phyloP scores from a whole-genome alignment of 2,888 invertebrate genomes.

The Limnephilus rhombicus region DNA sequence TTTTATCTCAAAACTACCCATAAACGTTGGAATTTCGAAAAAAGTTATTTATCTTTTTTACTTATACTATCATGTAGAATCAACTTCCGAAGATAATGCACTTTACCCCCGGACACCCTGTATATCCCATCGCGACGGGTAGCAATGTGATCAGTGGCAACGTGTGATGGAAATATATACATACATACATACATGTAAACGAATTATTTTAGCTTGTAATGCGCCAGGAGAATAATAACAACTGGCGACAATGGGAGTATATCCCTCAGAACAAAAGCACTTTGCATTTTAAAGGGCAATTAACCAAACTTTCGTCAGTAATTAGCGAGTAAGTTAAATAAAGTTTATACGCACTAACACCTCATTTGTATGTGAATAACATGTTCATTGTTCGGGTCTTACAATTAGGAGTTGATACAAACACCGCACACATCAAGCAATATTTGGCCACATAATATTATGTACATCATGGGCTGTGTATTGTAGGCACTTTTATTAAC shows the following conservation, averaged over 20 bases:
- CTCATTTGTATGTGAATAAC: conserved; percentile 18
- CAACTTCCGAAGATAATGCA: too few species aligned
- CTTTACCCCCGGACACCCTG: too few species aligned
- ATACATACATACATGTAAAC: neutral
- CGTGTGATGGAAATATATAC: neutral
- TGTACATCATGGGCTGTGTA: neutral
- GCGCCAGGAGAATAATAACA: neutral
- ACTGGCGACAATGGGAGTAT: neutral
- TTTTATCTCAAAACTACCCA: too few species aligned
- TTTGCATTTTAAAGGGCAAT: conserved; percentile 5
- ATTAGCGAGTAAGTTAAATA: conserved; percentile 31
- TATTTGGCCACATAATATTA: neutral
- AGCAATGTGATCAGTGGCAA: too few species aligned
- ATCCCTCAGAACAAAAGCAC: neutral
- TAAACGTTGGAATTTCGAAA: too few species aligned
- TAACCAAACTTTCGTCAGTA: conserved; percentile 3
- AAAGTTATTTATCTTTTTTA: too few species aligned
- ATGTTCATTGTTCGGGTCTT: neutral
- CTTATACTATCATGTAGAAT: too few species aligned
- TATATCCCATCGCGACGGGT: too few species aligned
- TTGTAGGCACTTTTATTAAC: neutral
- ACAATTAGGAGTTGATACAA: neutral
- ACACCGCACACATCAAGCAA: neutral
- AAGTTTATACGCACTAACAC: conserved; percentile 27
- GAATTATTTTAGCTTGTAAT: neutral